Evolutionary conservation across 2,113 vertebrate species (phyloP).

Genomic region (Nansenia antarctica): DNA sequence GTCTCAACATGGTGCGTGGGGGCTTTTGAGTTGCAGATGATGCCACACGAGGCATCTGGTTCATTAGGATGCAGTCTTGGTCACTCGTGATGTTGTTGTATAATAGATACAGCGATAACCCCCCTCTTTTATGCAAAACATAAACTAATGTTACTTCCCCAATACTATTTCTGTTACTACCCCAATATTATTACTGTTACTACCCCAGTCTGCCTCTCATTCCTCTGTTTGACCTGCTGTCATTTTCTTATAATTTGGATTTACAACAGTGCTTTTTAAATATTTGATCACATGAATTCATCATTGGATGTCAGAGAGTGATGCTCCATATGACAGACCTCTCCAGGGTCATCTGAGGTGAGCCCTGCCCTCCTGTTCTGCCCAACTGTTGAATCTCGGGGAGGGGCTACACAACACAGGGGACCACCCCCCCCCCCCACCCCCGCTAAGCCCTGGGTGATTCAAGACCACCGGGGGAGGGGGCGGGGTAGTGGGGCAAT

Average conservation of each 20-base stretch:
- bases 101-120: too few species aligned
- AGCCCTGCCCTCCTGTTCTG: constrained; percentile 6
- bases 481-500: too few species aligned
- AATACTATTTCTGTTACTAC: background rate
- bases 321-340: background rate
- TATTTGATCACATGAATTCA: background rate
- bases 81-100: constrained; percentile 42
- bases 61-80: constrained; percentile 31
- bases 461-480: background rate
- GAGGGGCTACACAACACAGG: background rate
- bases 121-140: background rate
- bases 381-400: background rate
- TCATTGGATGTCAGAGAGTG: background rate
- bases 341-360: background rate
- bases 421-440: too few species aligned
- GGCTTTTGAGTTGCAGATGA: constrained; percentile 48
- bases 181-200: background rate
- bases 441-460: background rate
- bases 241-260: background rate
- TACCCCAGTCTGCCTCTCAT: background rate
- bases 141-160: too few species aligned
- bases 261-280: background rate
- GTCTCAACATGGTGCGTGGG: constrained; percentile 56
- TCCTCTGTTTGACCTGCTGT: background rate
- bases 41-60: constrained; percentile 48